Base-by-base conservation (phyloP, 2,113 vertebrate species). In the Periophthalmodon schlosseri region DNA sequence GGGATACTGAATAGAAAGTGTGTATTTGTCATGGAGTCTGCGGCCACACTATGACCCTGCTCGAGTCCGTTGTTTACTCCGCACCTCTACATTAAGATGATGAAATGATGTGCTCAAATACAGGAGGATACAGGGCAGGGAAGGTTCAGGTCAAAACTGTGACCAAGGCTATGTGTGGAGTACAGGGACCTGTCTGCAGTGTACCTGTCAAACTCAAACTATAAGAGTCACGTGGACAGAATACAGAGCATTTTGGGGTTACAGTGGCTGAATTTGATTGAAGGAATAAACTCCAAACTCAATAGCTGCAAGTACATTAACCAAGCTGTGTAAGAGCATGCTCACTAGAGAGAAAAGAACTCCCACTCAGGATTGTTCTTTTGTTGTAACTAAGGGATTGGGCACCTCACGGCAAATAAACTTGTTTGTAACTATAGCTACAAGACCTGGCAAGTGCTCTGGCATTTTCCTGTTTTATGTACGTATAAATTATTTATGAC, bases 11-110 rank as follows among this genome's bases (percentile, higher is more conserved):
- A 69, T 56, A 57, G 69, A 66, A 50, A 78, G 79, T 77, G 78
- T 76, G 74, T 78, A 0, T 75, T 50, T 46, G 61, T 49, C 77
- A 24, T 64, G 36, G 57, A 71, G 80, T 87, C 87, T 84, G 70
- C 73, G 83, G 71, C 12, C n/a, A 15, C 21, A 46, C 28, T 64
- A 39, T 60, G 65, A 33, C 66, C 58, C 56, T 49, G 2, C 63
- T 15, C 36, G 18, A 44, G 84, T 87, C 73, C 63, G 68, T 87
- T 87, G 80, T 88, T 86, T 79, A 70, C 72, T 80, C 61, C 65
- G 77, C 56, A 14, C 65, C 72, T 76, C 69, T 68, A 70, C 78
- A 74, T 49, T 20, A n/a, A 65, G 72, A 74, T 44, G 73, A 84
- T 69, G 70, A 76, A 67, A 67, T 76, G 70, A 73, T 33, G 70